Percentiles rank a stretch among this genome's conserved stretches.
Evolutionary conservation across 1,140 invertebrate species (phyloP).

Genomic region (Rhizoglyphus robini): DNA sequence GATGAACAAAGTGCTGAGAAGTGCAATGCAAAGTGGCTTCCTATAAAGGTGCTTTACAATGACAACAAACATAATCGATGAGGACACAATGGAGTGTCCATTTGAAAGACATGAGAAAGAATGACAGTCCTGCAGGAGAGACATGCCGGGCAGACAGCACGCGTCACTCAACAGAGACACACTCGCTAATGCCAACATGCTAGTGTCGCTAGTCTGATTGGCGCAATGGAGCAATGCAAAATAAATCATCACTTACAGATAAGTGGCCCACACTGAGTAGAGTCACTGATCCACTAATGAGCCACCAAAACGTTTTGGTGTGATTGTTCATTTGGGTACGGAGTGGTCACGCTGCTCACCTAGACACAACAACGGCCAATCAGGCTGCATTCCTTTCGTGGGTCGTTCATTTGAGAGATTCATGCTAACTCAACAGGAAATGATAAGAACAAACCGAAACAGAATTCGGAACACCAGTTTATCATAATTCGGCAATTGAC

Average conservation of each 20-base stretch:
- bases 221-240: background rate
- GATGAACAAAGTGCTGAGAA: no score
- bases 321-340: no score
- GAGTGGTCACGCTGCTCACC: background rate
- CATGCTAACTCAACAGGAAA: background rate
- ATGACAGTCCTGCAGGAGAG: no score
- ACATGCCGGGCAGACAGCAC: background rate
- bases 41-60: background rate
- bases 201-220: background rate
- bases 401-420: background rate
- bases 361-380: background rate
- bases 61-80: background rate
- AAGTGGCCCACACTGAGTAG: background rate
- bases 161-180: background rate
- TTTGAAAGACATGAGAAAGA: background rate
- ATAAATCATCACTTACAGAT: background rate
- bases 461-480: background rate
- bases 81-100: background rate
- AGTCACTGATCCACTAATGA: no score
- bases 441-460: background rate
- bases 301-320: no score
- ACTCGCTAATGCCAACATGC: background rate
- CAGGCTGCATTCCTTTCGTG: slow-evolving; percentile 7
- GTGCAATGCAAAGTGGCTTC: no score
- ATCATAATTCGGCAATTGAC: slow-evolving; percentile 7